phyloP scores from a whole-genome alignment of 2,113 vertebrate species.

The Microcebus jonahi region DNA sequence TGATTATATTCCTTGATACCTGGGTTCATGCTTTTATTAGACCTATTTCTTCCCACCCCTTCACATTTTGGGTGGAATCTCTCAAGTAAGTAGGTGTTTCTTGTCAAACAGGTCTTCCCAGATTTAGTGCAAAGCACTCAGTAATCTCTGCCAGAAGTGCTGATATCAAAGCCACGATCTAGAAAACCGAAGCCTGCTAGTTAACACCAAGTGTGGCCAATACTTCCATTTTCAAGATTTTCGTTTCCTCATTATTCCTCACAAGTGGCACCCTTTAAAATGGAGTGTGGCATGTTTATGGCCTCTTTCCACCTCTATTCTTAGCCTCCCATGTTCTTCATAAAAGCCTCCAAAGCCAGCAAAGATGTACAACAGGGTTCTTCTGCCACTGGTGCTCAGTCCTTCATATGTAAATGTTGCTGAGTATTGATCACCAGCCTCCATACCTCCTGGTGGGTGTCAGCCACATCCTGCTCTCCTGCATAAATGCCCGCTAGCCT shows the following conservation, averaged over 20 bases:
- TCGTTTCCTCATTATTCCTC: conserved; percentile 40
- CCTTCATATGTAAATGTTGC: not conserved
- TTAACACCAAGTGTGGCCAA: not conserved
- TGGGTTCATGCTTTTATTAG: not conserved
- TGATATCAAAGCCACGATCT: conserved; percentile 60
- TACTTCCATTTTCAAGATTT: not conserved
- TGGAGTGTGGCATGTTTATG: not conserved
- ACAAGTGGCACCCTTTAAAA: conserved; percentile 8
- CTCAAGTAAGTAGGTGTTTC: conserved; percentile 61
- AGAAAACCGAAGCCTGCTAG: conserved; percentile 22
- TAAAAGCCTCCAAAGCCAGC: not conserved
- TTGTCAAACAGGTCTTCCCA: conserved; percentile 74
- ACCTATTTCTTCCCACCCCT: not conserved
- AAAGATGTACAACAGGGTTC: not conserved
- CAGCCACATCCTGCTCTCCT: not conserved
- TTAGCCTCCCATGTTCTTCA: not conserved
- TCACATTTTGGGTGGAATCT: conserved; percentile 60
- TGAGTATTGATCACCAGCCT: not conserved
- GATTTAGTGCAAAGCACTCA: conserved; percentile 18
- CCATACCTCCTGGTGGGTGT: not conserved
- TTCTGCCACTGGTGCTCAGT: not conserved
- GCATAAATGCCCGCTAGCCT: not conserved
- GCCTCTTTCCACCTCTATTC: not conserved
- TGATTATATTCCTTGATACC: not conserved
- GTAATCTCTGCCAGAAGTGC: conserved; percentile 43